Base-by-base conservation (phyloP, 2,113 vertebrate genomes). In the Leptosomus discolor region DNA sequence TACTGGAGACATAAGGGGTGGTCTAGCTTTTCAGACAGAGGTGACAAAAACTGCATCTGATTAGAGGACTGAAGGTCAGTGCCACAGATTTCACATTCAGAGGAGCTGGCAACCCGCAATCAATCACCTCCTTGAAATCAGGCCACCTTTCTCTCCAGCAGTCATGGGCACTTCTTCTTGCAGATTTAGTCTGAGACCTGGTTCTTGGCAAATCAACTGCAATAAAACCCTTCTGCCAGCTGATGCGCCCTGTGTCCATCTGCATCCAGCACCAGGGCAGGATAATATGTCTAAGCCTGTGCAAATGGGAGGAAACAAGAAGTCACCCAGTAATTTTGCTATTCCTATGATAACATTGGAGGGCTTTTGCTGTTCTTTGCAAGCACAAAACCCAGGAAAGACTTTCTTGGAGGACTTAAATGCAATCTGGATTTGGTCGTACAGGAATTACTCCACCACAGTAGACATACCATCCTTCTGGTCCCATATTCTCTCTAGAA, bases 1-100 rank as follows among this genome's bases (percentile, higher is more conserved):
- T 21, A 34, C 77, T 51, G 75, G 53, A 60, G 69, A 12, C 24
- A n/a, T 0, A 0, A 91, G 32, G 43, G 8, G 2, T 6, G 23
- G 12, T 14, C 64, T 39, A 34, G 18, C 60, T 63, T 61, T 58
- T 50, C n/a, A n/a, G n/a, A n/a, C 45, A 16, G 45, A 46, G 45
- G 45, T 41, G 30, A 39, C 14, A 45, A 63, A 23, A 50, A 10
- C 23, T 46, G 26, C 34, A 3, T 60, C 71, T 83, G 76, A 41
- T 48, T 8, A 20, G 24, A 27, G 45, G 18, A 29, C 39, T 39
- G 83, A 63, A 76, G 27, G 32, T 58, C 57, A 67, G 20, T 21
- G 56, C 43, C 68, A 8, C 34, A 22, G 63, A 27, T 48, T n/a
- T 75, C 11, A 2, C 0, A 1, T 22, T 83, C 50, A 60, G 53